Evolutionary conservation across 2,797 vertebrate genomes (phyloP).

Genomic region (Bradypodion pumilum): DNA sequence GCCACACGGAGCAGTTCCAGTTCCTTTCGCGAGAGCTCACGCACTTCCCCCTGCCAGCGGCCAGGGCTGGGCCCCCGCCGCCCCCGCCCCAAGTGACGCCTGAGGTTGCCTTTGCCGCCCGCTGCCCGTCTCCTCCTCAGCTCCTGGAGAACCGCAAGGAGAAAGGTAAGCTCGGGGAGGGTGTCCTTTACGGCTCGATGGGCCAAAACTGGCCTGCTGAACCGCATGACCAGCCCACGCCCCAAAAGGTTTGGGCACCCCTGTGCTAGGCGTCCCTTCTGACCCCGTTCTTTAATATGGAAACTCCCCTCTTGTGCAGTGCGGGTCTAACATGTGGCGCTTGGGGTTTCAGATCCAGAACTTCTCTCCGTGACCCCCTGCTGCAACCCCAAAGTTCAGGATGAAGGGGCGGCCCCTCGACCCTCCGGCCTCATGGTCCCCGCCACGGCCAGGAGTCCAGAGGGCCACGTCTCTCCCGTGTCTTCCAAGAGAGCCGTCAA

Average conservation of each 20-base stretch:
- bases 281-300: too few species aligned
- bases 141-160: slow-evolving; percentile 75
- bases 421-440: not conserved
- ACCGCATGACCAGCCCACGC: too few species aligned
- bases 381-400: slow-evolving; percentile 40
- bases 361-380: slow-evolving; percentile 31
- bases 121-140: slow-evolving; percentile 56
- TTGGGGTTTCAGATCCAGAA: slow-evolving; percentile 56
- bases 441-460: slow-evolving; percentile 49
- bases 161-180: slow-evolving; percentile 72
- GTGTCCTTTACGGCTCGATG: accelerated
- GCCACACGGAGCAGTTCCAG: slow-evolving; percentile 93
- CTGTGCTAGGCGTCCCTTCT: too few species aligned
- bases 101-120: slow-evolving; percentile 74
- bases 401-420: not conserved
- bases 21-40: slow-evolving; percentile 91
- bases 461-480: slow-evolving; percentile 72
- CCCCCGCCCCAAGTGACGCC: slow-evolving; percentile 69
- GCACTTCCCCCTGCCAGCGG: slow-evolving; percentile 91
- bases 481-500: slow-evolving; percentile 78
- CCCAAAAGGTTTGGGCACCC: too few species aligned
- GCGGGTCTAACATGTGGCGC: slow-evolving; percentile 27
- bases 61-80: slow-evolving; percentile 84
- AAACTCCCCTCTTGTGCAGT: not conserved
- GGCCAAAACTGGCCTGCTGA: too few species aligned